Evolutionary conservation across 2,797 vertebrate genomes (phyloP), one percentile per base, ranked within the genome.

Genomic region (Rhodeus uyekii): DNA sequence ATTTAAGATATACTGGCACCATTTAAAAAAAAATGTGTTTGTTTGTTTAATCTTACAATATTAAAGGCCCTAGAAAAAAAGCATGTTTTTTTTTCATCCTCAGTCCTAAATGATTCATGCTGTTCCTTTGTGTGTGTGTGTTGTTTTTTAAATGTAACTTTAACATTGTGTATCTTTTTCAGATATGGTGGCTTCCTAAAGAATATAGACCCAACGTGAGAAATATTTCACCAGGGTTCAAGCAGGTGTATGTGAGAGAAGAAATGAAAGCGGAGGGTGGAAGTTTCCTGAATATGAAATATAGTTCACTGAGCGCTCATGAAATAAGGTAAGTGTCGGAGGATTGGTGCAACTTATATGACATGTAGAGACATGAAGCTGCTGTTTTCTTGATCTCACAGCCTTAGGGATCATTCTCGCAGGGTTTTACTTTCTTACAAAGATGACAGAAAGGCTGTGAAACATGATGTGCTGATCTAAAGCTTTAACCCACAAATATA

Each of bases 171-270:
- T 50, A 48, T 78, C 67, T 42, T 39, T 82, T 71, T 76, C 84
- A 99, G 97, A 88, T 99, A 42, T 92, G 96, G 58, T 99, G 97
- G 98, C 94, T 98, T 86, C 96, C 96, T 0, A 74, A 93, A 42
- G 76, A 65, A 12, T 84, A 94, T 74, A 93, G 96, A 86, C 87
- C 92, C 0, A 76, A 90, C 12, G 96, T 97, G 48, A 94, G 86
- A 42, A 72, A 42, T 16, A 85, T 6, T 2, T 95, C 92, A 50
- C 95, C 96, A 4, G 87, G 86, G 0, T 91, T 98, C 89, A 93
- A 83, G 38, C 97, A 98, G 29, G 77, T 97, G 80, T 98, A 97
- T 8, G 90, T 88, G 4, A 76, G 80, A 69, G 14, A 1, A 0
- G 81, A 89, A 32, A 93, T 94, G 81, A 6, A 74, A 4, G 46